phyloP scores from a whole-genome alignment of 1,140 invertebrate genomes.

The Ylistrum balloti region DNA sequence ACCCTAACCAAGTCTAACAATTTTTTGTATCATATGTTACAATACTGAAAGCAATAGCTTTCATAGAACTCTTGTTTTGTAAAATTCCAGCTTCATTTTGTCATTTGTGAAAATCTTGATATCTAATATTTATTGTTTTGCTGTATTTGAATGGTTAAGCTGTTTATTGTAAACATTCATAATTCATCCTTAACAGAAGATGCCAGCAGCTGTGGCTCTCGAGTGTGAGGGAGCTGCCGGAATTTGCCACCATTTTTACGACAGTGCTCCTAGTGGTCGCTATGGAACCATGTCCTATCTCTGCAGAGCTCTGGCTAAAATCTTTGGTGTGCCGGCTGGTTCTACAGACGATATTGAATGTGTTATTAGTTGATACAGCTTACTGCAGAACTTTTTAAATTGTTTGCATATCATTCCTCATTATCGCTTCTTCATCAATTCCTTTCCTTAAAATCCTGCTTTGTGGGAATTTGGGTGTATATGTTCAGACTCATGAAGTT shows the following conservation, averaged over 20 bases:
- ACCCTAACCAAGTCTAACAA: too few relatives aligned
- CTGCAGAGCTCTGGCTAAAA: conserved; percentile 89
- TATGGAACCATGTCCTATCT: conserved; percentile 99
- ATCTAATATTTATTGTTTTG: too few relatives aligned
- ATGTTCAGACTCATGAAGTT: too few relatives aligned
- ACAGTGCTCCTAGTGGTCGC: conserved; percentile 97
- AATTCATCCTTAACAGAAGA: conserved; percentile 86
- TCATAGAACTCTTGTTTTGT: too few relatives aligned
- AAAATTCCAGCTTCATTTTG: too few relatives aligned
- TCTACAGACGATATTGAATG: conserved; percentile 78
- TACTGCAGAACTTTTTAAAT: not conserved
- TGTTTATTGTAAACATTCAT: too few relatives aligned
- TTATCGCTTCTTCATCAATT: not conserved
- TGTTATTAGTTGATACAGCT: conserved; percentile 64
- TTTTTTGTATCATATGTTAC: too few relatives aligned
- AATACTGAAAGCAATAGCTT: too few relatives aligned
- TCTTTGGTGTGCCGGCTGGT: conserved; percentile 71
- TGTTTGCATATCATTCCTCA: conserved; percentile 26
- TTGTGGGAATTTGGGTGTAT: too few relatives aligned
- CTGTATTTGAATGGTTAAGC: too few relatives aligned
- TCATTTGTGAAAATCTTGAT: too few relatives aligned
- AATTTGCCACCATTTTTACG: conserved; percentile 98
- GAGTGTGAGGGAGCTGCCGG: conserved; percentile 96
- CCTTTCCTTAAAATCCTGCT: not conserved
- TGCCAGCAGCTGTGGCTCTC: conserved; percentile 93